Conservation (phyloP, 2,113 vertebrate genomes). For the Anoplopoma fimbria region DNA sequence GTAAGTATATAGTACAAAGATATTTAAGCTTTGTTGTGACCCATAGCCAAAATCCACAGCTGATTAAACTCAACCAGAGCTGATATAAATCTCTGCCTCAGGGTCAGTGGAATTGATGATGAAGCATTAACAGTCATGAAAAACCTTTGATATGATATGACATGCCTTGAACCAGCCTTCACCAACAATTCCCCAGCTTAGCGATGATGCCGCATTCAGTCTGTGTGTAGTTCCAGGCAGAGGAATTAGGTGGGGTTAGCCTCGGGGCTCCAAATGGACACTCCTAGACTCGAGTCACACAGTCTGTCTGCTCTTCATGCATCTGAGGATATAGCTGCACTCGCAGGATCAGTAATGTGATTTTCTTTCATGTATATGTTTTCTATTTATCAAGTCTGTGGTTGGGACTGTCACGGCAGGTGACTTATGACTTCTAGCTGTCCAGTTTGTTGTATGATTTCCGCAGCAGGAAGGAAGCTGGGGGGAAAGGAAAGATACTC, state of each 20-base stretch:
- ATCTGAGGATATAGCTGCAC: not conserved
- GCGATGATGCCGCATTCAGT: not conserved
- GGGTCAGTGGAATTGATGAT: not conserved
- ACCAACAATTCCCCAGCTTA: conserved; percentile 1
- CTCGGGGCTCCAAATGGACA: not conserved
- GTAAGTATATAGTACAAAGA: not conserved
- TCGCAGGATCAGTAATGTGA: not conserved
- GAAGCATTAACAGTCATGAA: not conserved
- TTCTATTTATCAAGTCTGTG: not conserved
- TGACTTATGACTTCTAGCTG: conserved; percentile 28
- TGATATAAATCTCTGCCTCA: not conserved
- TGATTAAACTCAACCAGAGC: not conserved
- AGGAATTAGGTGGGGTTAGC: conserved; percentile 6
- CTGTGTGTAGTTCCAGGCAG: conserved; percentile 11
- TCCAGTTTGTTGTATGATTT: conserved; percentile 18
- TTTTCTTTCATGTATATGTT: not conserved
- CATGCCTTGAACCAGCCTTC: conserved; percentile 22
- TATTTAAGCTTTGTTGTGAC: not conserved
- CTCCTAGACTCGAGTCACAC: not conserved
- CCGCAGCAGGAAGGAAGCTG: conserved; percentile 29
- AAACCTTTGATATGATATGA: conserved; percentile 25
- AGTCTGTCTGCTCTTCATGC: not conserved
- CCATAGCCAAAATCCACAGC: conserved; percentile 5
- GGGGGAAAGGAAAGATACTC: conserved; percentile 15
- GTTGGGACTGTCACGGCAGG: conserved; percentile 3